Evolutionary conservation across 1,140 invertebrate species (phyloP), one percentile per base, ranked within the genome.

Genomic region (Acyrthosiphon pisum): DNA sequence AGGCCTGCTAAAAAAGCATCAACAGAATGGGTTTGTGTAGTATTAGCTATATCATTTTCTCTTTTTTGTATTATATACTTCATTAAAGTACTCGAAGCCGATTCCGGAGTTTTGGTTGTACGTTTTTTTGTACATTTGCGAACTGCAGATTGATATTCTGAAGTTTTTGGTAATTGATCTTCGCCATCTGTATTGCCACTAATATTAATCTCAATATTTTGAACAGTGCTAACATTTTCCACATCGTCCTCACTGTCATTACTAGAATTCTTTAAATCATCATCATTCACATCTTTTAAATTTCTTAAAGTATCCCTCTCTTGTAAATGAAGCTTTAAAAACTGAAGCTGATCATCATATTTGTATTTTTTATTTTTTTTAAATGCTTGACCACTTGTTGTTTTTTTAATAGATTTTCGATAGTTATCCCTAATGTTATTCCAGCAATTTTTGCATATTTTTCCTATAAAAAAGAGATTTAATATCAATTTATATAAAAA

Each of bases 1-100:
- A 87, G 84, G 84, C 84, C 44, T 48, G 84, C 84, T 87, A 87
- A 87, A 48, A 87, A 87, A 87, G 44, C 44, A 87, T 87, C 44
- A 48, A 87, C 84, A 48, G 30, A 48, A 48, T 48, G 30, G 84
- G 30, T 87, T 87, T 87, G 44, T 87, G 44, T 87, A 87, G 30
- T 87, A 87, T 87, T 87, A 48, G 84, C 44, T 48, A 48, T 48
- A 87, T 87, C 26, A 87, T 87, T 87, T 87, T 87, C 84, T 87
- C 44, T 87, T 87, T 87, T 87, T 87, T 87, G 26, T 44, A n/a
- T 87, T 46, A 87, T 87, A 87, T 46, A 87, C 26, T 87, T 87
- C 84, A 87, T 87, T 46, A 87, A 48, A 87, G 84, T 87, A 87
- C 44, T 46, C 8, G 26, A 87, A 87, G 84, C 41, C 84, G 84